Base-by-base conservation (phyloP, 2,797 vertebrate species). In the Thripadectes ignobilis region DNA sequence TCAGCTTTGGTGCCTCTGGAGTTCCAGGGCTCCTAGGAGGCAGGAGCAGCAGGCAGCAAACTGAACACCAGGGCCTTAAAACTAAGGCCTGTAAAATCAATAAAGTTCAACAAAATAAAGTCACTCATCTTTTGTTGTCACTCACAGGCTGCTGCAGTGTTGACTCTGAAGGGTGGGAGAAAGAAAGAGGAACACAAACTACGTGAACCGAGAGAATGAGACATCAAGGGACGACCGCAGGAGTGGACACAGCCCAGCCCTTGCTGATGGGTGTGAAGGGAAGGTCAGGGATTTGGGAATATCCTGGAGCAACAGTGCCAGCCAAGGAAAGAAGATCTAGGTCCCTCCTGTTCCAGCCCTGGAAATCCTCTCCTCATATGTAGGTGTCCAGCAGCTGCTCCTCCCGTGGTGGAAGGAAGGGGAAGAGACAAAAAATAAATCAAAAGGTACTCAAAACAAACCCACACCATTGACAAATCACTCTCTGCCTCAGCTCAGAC, bases 91-190 rank as follows among this genome's bases (percentile, higher is more conserved):
- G 14, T 4, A 54, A 54, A 67, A 80, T 92, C 93, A 93, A 48
- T 21, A 62, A 48, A 75, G 24, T 38, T 72, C 20, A 43, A 65
- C 17, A 43, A 72, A 92, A 87, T 55, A 36, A 83, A 90, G 66
- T 20, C 0, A 0, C 36, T 76, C 7, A 5, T 43, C 46, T 92
- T 86, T 84, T 84, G 74, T 74, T 82, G 88, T 76, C 90, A 76
- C 43, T 95, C 90, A 65, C 43, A 49, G 52, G 51, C n/a, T 77
- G 59, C 73, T 62, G 85, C 49, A 30, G 63, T 57, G 80, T 69
- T 82, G 94, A 81, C 74, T 93, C 62, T 67, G 80, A 41, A 83
- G 89, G 82, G 92, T 43, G 49, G 65, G 82, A 93, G 77, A 30
- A 90, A 88, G 48, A 48, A 78, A 94, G 61, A 82, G 34, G 59